Base-by-base conservation (phyloP, 2,113 vertebrate species). In the Stictonetta naevosa region DNA sequence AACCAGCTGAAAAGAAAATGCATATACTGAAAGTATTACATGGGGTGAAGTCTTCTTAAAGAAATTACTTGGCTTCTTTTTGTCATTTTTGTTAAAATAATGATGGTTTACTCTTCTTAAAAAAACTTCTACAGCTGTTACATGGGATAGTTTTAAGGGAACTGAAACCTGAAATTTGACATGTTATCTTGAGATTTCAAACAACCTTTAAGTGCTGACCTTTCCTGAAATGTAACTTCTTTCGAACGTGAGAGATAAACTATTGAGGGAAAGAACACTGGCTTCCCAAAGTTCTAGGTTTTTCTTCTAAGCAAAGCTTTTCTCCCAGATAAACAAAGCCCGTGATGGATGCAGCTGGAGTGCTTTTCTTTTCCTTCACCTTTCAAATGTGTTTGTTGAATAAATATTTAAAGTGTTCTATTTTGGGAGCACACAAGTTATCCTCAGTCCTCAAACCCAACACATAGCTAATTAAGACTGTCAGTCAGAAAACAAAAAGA, bases 401-500 rank as follows among this genome's bases (percentile, higher is more conserved):
- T 60, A 88, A 76, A 40, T 74, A 88, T 74, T 86, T 71, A 5
- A 79, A 62, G 31, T 68, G 28, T 53, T 63, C 64, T 59, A 1
- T 17, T 81, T 89, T 56, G 50, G 19, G 28, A 10, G 11, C 66
- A 26, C 44, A 72, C 16, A 85, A 82, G 8, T 69, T 80, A 66
- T 28, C 69, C 6, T 12, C 38, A 81, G 64, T 60, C 26, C 11
- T 50, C 60, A 79, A 64, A 64, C 4, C 15, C 14, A 68, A 66
- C 21, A 56, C 19, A 60, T 3, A 83, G 63, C 63, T 80, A 90
- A 95, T 90, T 92, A 95, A 77, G 46, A 77, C 36, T 75, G 38
- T 63, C 93, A 88, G 28, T 88, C 72, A 88, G 64, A 72, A 92
- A 91, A 34, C 33, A 59, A 93, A 67, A 92, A 62, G 46, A 58